Evolutionary conservation across 1,140 invertebrate genomes (phyloP).

Genomic region (Drosophila rhopaloa): DNA sequence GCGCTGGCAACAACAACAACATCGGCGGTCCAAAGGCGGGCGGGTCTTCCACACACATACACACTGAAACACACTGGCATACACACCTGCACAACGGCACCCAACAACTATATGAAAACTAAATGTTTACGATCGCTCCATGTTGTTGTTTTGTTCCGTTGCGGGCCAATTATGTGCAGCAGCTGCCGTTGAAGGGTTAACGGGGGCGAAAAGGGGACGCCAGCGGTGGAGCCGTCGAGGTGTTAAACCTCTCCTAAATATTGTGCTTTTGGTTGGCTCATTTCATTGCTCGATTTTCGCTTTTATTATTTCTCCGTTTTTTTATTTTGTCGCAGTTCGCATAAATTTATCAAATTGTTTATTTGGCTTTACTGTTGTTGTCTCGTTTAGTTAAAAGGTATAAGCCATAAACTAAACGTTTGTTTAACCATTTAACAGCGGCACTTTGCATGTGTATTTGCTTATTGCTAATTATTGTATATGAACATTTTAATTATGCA

Average conservation of each 20-base stretch:
- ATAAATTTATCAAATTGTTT: conserved; percentile 64
- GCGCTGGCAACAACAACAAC: conserved; percentile 49
- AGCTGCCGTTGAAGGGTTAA: conserved; percentile 64
- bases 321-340: conserved; percentile 31
- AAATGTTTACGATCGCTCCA: conserved; percentile 56
- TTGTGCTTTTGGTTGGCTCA: conserved; percentile 6
- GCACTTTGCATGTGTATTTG: conserved; percentile 19
- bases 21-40: conserved; percentile 60
- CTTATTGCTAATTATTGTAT: conserved; percentile 53
- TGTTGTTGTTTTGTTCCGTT: conserved; percentile 48
- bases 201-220: conserved; percentile 3
- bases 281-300: conserved; percentile 21
- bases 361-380: conserved; percentile 40
- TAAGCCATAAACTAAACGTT: conserved; percentile 60
- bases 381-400: conserved; percentile 56
- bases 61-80: conserved; percentile 30
- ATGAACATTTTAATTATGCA: conserved; percentile 51
- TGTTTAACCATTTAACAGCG: conserved; percentile 37
- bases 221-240: conserved; percentile 11
- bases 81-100: conserved; percentile 21
- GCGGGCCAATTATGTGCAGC: conserved; percentile 78
- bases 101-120: conserved; percentile 62
- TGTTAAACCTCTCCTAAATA: conserved; percentile 54
- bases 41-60: conserved; percentile 74
- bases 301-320: conserved; percentile 25